Evolutionary conservation across 2,113 vertebrate genomes (phyloP), one percentile per base, ranked within the genome.

Genomic region (Crotalus horridus): DNA sequence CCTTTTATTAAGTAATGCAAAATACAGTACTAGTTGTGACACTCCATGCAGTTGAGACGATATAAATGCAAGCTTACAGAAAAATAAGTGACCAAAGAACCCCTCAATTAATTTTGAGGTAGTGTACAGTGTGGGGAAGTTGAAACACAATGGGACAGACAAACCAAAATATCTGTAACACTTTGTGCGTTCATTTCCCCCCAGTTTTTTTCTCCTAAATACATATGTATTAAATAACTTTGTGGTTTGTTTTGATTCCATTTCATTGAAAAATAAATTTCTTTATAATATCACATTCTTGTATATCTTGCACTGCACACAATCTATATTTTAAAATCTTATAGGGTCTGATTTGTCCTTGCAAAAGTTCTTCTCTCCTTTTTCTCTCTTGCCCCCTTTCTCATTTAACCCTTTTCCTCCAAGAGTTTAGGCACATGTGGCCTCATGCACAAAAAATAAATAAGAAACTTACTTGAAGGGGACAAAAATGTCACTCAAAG

Each of bases 91-190:
- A 97, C 93, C 20, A 89, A 95, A 96, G 96, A 97, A 97, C 96
- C 92, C 97, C 98, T 98, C 98, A 96, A 97, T 96, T 94, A 96
- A 74, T 89, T 94, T 96, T 97, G 97, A 98, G 98, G 98, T 98
- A 98, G 98, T 96, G 96, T 97, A 97, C 92, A 96, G 97, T 97
- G 94, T 94, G 74, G 53, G 97, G 95, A 95, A 96, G 93, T 94
- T 85, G 95, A 97, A 97, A 96, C 96, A 96, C 96, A 88, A 94
- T 94, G 96, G 92, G 94, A 96, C 92, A 96, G 93, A 95, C 95
- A 93, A 96, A 96, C 95, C 92, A 94, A 96, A 98, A 98, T 97
- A 97, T 97, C 97, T 92, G 95, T 96, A 89, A 96, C 94, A 94
- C 96, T 96, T 95, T 97, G 97, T 96, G 89, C 94, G 92, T 94